Evolutionary conservation across 2,888 invertebrate genomes (phyloP).

Genomic region (Meteorus colon): DNA sequence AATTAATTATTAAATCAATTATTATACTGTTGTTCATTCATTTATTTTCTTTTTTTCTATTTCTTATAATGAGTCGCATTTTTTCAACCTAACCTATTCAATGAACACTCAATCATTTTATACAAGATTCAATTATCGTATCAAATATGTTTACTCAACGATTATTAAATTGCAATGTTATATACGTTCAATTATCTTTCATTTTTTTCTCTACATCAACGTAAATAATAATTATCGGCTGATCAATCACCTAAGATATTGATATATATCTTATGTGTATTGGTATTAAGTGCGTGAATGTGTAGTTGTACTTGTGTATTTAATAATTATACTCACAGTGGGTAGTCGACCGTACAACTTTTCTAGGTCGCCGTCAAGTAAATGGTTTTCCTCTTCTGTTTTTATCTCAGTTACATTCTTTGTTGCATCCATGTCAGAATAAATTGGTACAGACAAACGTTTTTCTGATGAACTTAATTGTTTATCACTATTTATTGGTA

Average conservation of each 20-base stretch:
- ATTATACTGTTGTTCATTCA: neutral
- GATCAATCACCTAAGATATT: constrained; percentile 28
- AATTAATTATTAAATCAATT: neutral
- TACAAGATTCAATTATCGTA: neutral
- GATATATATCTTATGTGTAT: constrained; percentile 8
- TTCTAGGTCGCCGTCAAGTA: constrained; percentile 67
- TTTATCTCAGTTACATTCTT: constrained; percentile 61
- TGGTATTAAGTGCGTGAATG: neutral
- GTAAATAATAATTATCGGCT: constrained; percentile 42
- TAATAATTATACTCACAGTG: constrained; percentile 57
- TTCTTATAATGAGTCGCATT: neutral
- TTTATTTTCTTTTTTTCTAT: neutral
- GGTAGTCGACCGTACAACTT: constrained; percentile 67
- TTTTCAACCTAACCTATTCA: neutral
- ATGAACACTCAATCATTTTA: constrained; percentile 8
- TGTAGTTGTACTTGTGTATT: neutral
- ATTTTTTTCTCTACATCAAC: constrained; percentile 12
- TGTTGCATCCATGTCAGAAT: constrained; percentile 63
- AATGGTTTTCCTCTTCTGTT: constrained; percentile 69
- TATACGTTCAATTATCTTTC: constrained; percentile 25
- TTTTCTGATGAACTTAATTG: constrained; percentile 65
- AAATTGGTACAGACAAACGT: constrained; percentile 67
- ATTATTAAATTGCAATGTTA: constrained; percentile 7
- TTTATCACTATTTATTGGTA: constrained; percentile 56
- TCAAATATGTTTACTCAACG: constrained; percentile 6